phyloP scores from a whole-genome alignment of 2,797 vertebrate genomes.

The Lagorchestes hirsutus region DNA sequence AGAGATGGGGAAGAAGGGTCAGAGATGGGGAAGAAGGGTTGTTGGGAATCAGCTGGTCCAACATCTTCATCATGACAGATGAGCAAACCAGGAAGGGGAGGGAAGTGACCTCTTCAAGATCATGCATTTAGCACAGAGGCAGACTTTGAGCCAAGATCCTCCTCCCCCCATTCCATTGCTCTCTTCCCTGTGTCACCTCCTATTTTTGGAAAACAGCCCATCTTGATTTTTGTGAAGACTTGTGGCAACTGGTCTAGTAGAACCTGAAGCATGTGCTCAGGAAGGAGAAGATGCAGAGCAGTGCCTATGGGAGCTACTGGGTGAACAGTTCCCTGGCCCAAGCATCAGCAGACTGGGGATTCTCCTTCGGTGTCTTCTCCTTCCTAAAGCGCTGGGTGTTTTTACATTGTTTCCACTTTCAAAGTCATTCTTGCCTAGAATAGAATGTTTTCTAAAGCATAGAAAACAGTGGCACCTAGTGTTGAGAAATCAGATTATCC shows the following conservation, averaged over 20 bases:
- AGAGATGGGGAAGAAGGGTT: not conserved
- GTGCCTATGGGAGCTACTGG: not conserved
- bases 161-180: not conserved
- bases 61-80: not conserved
- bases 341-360: not conserved
- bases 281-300: not conserved
- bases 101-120: not conserved
- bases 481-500: constrained; percentile 51
- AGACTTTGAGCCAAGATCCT: not conserved
- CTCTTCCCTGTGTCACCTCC: not conserved
- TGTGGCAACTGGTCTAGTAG: not conserved
- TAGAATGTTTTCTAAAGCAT: not conserved
- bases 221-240: not conserved
- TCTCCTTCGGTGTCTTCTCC: not conserved
- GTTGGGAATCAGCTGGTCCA: not conserved
- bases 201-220: not conserved
- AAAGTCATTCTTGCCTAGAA: not conserved
- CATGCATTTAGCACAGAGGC: not conserved
- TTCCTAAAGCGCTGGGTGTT: not conserved
- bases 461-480: constrained; percentile 72
- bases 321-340: not conserved
- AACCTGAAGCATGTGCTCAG: not conserved
- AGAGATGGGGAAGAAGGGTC: not conserved
- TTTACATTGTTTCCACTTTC: constrained; percentile 34
- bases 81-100: not conserved